phyloP scores from a whole-genome alignment of 2,113 vertebrate genomes.

The Channa argus region DNA sequence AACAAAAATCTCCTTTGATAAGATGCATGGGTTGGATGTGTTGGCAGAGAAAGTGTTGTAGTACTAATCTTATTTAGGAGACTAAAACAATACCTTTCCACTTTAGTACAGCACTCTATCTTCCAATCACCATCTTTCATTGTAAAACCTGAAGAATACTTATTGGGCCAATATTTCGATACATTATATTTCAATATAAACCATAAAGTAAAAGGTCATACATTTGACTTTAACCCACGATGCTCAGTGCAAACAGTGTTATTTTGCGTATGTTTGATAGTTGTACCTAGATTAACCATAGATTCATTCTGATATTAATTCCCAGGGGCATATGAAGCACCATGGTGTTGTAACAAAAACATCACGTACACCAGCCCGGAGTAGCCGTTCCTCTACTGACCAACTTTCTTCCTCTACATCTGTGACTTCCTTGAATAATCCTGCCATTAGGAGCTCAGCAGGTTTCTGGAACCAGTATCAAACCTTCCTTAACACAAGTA shows the following conservation, averaged over 20 bases:
- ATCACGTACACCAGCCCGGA: conserved; percentile 69
- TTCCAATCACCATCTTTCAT: too few relatives aligned
- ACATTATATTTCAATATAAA: too few relatives aligned
- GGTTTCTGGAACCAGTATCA: conserved; percentile 85
- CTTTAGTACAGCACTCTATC: too few relatives aligned
- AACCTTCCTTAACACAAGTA: conserved; percentile 76
- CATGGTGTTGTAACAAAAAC: conserved; percentile 78
- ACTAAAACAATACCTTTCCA: not conserved
- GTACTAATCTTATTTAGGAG: not conserved
- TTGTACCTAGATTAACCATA: not conserved
- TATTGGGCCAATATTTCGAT: too few relatives aligned
- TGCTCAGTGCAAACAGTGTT: not conserved
- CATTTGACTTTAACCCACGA: not conserved
- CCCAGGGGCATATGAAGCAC: conserved; percentile 85
- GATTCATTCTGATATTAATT: not conserved
- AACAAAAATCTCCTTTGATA: not conserved
- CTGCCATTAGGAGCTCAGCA: conserved; percentile 78
- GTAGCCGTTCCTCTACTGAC: conserved; percentile 75
- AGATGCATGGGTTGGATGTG: not conserved
- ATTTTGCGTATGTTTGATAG: not conserved
- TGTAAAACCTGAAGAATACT: too few relatives aligned
- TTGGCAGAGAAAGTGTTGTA: not conserved
- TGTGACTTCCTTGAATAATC: conserved; percentile 68
- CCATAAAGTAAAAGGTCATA: not conserved
- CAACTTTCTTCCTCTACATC: conserved; percentile 69